Evolutionary conservation across 2,888 invertebrate species (phyloP).

Genomic region (Meiosimyza decipiens): DNA sequence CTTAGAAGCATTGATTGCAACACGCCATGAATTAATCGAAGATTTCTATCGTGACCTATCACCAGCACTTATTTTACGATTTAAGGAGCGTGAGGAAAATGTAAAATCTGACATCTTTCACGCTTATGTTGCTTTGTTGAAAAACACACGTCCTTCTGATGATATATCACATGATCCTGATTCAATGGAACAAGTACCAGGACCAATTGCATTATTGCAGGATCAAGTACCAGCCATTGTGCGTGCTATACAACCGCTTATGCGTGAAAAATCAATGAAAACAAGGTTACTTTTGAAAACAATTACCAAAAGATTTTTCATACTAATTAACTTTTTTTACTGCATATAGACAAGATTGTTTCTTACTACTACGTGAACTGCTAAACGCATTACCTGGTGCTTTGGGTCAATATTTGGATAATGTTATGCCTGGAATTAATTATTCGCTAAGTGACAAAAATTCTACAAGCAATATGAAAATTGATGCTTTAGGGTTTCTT

Average conservation of each 20-base stretch:
- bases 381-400: conserved; percentile 90
- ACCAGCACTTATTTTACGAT: conserved; percentile 90
- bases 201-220: conserved; percentile 73
- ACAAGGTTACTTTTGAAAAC: conserved; percentile 62
- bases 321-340: not conserved
- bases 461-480: conserved; percentile 97
- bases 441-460: conserved; percentile 91
- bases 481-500: conserved; percentile 94
- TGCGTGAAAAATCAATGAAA: conserved; percentile 88
- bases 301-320: not conserved
- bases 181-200: conserved; percentile 78
- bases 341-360: conserved; percentile 82
- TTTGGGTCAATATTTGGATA: conserved; percentile 83
- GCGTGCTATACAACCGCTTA: conserved; percentile 86
- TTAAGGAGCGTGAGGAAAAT: conserved; percentile 98
- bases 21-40: conserved; percentile 88
- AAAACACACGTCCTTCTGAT: conserved; percentile 84
- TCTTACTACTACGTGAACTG: conserved; percentile 89
- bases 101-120: conserved; percentile 98
- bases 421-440: conserved; percentile 88
- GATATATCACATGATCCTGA: conserved; percentile 75
- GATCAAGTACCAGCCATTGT: conserved; percentile 81
- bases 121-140: conserved; percentile 91
- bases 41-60: conserved; percentile 91
- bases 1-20: conserved; percentile 92